Percentiles rank a stretch among this genome's conserved stretches.
phyloP scores from a whole-genome alignment of 2,797 vertebrate genomes.

The Iguana delicatissima region DNA sequence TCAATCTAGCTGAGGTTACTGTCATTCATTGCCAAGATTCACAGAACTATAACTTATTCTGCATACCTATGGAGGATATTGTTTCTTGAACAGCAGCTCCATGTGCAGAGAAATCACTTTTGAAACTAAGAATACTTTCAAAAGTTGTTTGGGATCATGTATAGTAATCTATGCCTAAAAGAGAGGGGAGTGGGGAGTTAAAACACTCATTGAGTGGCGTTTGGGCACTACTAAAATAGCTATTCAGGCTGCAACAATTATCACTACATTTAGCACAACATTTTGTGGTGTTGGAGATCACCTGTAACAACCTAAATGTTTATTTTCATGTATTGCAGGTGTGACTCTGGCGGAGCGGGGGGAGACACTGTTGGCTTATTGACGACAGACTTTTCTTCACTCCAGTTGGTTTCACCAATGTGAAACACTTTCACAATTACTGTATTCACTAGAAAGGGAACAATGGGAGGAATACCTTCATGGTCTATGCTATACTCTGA shows the following conservation, averaged over 20 bases:
- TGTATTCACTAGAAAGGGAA: not conserved
- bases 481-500: not conserved
- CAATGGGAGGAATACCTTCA: not conserved
- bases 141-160: not conserved
- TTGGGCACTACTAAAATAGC: not conserved
- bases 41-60: not conserved
- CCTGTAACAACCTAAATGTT: too few species aligned
- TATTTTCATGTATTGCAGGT: not conserved
- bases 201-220: not conserved
- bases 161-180: not conserved
- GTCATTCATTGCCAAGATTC: not conserved
- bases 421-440: constrained; percentile 19
- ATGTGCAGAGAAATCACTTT: not conserved
- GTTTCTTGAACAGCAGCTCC: not conserved
- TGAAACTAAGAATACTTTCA: constrained; percentile 3
- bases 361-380: not conserved
- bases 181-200: not conserved
- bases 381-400: not conserved
- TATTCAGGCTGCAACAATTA: not conserved
- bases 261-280: too few species aligned
- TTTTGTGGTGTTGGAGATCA: too few species aligned
- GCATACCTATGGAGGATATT: not conserved
- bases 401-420: constrained; percentile 9
- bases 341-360: not conserved
- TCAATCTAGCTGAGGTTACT: not conserved